These are phyloP conservation scores for Desmodus rotundus DNA, from an alignment of 2,113 vertebrate genomes.

Conservation along the genomic window DNA sequence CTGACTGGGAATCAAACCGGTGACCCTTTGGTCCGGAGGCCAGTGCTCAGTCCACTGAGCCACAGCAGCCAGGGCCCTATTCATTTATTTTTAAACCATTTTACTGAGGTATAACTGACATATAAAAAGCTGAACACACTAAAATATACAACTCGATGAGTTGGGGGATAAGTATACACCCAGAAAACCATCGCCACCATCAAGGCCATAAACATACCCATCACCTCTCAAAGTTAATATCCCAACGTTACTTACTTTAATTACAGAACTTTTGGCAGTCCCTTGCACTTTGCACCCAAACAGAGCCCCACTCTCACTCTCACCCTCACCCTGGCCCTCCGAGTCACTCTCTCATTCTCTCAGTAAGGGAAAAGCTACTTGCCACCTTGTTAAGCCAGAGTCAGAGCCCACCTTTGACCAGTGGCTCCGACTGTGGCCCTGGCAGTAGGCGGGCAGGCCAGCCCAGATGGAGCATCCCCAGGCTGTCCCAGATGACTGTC, in stretches of 20 bases:
- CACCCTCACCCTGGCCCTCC: not conserved
- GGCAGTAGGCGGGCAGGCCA: not conserved
- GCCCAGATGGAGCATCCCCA: not conserved
- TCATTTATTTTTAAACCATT: too few species aligned
- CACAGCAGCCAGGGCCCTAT: too few species aligned
- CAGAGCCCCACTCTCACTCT: not conserved
- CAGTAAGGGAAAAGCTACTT: not conserved
- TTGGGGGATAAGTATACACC: not conserved
- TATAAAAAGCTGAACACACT: not conserved
- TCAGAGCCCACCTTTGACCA: not conserved
- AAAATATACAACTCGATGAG: not conserved
- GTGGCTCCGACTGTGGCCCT: not conserved
- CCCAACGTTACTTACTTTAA: not conserved
- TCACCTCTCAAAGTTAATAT: not conserved
- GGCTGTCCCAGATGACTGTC: not conserved
- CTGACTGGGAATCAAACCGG: too few species aligned
- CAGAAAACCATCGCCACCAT: not conserved
- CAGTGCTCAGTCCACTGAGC: too few species aligned
- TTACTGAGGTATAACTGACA: not conserved
- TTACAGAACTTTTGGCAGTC: not conserved
- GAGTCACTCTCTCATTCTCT: not conserved
- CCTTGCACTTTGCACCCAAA: not conserved
- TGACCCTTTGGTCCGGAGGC: too few species aligned
- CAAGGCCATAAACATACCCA: not conserved
- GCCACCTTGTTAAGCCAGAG: not conserved